Evolutionary conservation across 2,797 vertebrate genomes (phyloP), one percentile per base, ranked within the genome.

Genomic region (Catostomus latipinnis): DNA sequence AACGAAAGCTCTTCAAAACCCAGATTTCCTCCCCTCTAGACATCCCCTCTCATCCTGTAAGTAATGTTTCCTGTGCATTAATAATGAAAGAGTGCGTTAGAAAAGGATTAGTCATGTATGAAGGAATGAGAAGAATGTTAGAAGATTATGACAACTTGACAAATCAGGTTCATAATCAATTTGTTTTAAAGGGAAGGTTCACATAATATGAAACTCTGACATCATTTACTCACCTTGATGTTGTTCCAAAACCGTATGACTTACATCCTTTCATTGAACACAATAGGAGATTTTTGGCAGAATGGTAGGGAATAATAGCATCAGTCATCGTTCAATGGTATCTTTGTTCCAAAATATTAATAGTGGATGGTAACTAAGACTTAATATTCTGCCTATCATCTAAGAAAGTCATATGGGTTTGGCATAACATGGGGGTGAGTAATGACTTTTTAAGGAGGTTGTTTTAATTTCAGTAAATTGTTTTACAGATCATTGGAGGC

Each of bases 1-100:
- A 90, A 53, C 91, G 75, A 81, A 94, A 92, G 65, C 92, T 95
- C 5, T 93, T 88, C 6, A 91, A 89, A 81, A 79, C 66, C 0
- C 75, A 81, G 0, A 68, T 76, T 6, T 87, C 81, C 0, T 87
- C 90, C 0, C 90, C 83, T 0, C 18, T 94, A 54, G 82, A 88
- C 1, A 83, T 90, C 14, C 90, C 90, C 1, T 91, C 90, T 0
- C 34, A 57, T 70, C 11, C 0, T 75, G 94, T 94, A 78, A 90
- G 92, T 81, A 74, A 5, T n/a, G 14, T 10, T 70, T 46, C 10
- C 14, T 50, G n/a, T 16, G 9, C 2, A 0, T 14, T 7, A 22
- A 6, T 57, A 1, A 34, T 56, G 8, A 34, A 13, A 6, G 22
- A 68, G 16, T 22, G 18, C 67, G 18, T 75, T 10, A 74, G 43